These are phyloP conservation scores for Eleutherodactylus coqui DNA, from an alignment of 2,797 vertebrate species.

Conservation along the genomic window DNA sequence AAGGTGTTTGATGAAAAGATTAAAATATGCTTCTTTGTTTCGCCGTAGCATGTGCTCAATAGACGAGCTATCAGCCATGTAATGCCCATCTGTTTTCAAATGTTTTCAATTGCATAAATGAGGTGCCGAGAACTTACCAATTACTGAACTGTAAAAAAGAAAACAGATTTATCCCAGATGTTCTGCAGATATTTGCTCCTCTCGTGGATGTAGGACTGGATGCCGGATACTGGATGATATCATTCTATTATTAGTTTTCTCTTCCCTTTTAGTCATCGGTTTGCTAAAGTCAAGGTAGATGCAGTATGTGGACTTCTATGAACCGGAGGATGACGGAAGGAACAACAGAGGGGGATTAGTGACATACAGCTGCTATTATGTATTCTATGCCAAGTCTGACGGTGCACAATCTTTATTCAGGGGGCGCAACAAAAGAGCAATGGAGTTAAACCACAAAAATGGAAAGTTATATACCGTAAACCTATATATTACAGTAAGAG, in stretches of 20 bases:
- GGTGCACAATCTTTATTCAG: not conserved
- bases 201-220: not conserved
- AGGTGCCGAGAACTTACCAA: conserved; percentile 60
- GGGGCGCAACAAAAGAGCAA: not conserved
- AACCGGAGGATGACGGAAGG: conserved; percentile 20
- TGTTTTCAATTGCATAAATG: conserved; percentile 61
- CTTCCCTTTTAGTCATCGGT: conserved; percentile 6
- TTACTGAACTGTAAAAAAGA: conserved; percentile 62
- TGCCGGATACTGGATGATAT: no score
- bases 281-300: conserved; percentile 4
- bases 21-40: conserved; percentile 61
- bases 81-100: conserved; percentile 61
- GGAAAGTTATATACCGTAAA: not conserved
- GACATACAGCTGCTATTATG: conserved; percentile 6
- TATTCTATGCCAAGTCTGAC: conserved; percentile 8
- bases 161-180: conserved; percentile 63
- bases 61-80: conserved; percentile 50
- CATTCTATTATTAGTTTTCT: conserved; percentile 16
- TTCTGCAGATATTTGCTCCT: conserved; percentile 14
- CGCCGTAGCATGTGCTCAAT: conserved; percentile 55
- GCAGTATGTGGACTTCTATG: conserved; percentile 49
- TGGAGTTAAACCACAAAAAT: not conserved
- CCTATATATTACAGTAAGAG: not conserved
- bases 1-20: conserved; percentile 62
- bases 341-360: not conserved